Percentiles rank a stretch among this genome's conserved stretches.
Evolutionary conservation across 2,113 vertebrate genomes (phyloP).

Genomic region (Atractosteus spatula): DNA sequence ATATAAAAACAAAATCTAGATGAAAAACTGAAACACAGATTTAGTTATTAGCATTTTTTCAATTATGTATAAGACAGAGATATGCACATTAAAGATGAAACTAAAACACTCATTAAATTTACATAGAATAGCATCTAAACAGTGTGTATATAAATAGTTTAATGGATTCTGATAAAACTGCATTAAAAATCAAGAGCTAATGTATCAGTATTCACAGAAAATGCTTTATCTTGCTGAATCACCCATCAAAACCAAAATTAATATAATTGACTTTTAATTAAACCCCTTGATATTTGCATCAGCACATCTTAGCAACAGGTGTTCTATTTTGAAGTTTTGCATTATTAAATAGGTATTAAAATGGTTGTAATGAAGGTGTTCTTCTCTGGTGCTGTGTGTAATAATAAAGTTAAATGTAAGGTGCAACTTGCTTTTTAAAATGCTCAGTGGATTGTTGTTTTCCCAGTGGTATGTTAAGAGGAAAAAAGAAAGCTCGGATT

Average conservation of each 20-base stretch:
- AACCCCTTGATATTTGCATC: constrained; percentile 89
- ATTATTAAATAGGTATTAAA: constrained; percentile 73
- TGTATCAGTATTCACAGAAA: constrained; percentile 42
- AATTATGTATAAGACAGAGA: constrained; percentile 69
- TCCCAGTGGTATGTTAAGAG: constrained; percentile 4
- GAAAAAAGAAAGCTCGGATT: neutral
- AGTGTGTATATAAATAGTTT: constrained; percentile 44
- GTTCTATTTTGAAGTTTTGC: constrained; percentile 70
- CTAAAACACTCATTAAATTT: constrained; percentile 57
- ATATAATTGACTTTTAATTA: constrained; percentile 93
- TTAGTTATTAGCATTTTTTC: constrained; percentile 60
- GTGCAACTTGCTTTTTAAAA: constrained; percentile 36
- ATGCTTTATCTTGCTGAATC: constrained; percentile 69
- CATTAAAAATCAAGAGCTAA: constrained; percentile 44
- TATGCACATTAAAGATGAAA: constrained; percentile 58
- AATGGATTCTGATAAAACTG: constrained; percentile 55
- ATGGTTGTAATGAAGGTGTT: constrained; percentile 61
- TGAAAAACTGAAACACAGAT: constrained; percentile 41
- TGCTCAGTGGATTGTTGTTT: constrained; percentile 19
- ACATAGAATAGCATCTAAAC: constrained; percentile 64
- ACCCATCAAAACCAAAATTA: constrained; percentile 77
- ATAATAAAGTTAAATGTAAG: constrained; percentile 49
- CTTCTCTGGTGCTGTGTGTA: constrained; percentile 44
- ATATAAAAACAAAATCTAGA: constrained; percentile 15
- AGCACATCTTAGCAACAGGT: constrained; percentile 80